Percentiles rank a stretch among this genome's conserved stretches.
phyloP scores from a whole-genome alignment of 2,113 vertebrate species.

The Rutilus rutilus region DNA sequence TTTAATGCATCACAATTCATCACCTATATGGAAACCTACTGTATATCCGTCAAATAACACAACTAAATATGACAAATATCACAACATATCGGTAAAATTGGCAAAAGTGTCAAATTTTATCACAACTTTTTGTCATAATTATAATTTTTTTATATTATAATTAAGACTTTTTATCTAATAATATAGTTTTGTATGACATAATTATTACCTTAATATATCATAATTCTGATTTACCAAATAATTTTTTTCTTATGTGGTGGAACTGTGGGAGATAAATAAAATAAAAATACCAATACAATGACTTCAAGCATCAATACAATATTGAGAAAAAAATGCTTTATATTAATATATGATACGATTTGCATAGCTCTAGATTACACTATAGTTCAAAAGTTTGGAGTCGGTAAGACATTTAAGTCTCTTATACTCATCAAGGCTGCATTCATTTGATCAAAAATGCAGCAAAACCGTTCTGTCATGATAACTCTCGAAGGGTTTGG shows the following conservation, averaged over 20 bases:
- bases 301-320: neutral
- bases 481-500: no score
- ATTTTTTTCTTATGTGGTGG: neutral
- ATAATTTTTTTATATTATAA: neutral
- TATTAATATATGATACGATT: neutral
- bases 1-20: neutral
- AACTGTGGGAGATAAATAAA: neutral
- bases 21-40: no score
- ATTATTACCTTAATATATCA: neutral
- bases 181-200: neutral
- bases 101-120: neutral
- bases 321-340: neutral
- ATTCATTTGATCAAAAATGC: no score
- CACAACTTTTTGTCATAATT: neutral
- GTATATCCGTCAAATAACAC: neutral
- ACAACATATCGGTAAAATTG: neutral
- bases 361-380: neutral
- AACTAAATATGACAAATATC: neutral
- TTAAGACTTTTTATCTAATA: neutral
- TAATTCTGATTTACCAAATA: neutral
- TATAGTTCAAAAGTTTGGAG: neutral
- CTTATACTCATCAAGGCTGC: no score
- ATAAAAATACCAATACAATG: neutral
- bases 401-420: neutral
- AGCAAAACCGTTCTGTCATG: no score